Percentiles rank a stretch among this genome's conserved stretches.
Conservation (phyloP, 2,888 invertebrate species). For the Drosophila mettleri region DNA sequence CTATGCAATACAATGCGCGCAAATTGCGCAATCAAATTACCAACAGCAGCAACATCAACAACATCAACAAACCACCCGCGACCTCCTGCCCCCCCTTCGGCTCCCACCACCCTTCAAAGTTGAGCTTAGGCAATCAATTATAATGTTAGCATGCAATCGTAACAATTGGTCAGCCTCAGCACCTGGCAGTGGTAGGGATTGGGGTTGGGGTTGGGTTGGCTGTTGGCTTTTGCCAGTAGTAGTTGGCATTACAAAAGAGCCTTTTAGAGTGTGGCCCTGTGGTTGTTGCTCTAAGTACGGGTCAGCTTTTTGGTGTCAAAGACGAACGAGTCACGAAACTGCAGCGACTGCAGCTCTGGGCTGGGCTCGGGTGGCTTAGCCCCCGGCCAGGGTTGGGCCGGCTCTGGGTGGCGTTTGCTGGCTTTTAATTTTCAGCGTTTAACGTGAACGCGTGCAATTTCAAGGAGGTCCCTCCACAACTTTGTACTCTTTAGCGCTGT, state of each 20-base stretch:
- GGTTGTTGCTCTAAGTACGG: conserved; percentile 67
- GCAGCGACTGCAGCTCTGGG: conserved; percentile 32
- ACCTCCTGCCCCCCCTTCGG: not conserved
- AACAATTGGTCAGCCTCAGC: conserved; percentile 57
- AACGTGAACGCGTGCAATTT: conserved; percentile 67
- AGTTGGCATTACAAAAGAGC: conserved; percentile 64
- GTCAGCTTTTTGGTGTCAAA: conserved; percentile 74
- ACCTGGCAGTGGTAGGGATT: conserved; percentile 7
- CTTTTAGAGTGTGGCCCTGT: conserved; percentile 51
- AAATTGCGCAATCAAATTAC: conserved; percentile 82
- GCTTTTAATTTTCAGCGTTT: conserved; percentile 68
- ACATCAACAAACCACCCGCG: conserved; percentile 2
- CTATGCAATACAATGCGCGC: conserved; percentile 83
- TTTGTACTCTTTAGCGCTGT: conserved; percentile 77
- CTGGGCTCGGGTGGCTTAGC: not conserved
- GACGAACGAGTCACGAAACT: conserved; percentile 62
- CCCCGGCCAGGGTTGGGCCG: not conserved
- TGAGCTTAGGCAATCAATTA: conserved; percentile 79
- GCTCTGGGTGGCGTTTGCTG: conserved; percentile 13
- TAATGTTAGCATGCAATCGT: conserved; percentile 75
- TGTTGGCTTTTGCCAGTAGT: conserved; percentile 4
- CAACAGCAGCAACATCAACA: conserved; percentile 43
- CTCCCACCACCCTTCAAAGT: conserved; percentile 11
- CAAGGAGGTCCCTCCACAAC: conserved; percentile 45
- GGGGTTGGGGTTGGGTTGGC: too few relatives aligned